These are phyloP conservation scores for Ophion ellenae DNA, from an alignment of 2,888 invertebrate genomes.

Conservation along the genomic window DNA sequence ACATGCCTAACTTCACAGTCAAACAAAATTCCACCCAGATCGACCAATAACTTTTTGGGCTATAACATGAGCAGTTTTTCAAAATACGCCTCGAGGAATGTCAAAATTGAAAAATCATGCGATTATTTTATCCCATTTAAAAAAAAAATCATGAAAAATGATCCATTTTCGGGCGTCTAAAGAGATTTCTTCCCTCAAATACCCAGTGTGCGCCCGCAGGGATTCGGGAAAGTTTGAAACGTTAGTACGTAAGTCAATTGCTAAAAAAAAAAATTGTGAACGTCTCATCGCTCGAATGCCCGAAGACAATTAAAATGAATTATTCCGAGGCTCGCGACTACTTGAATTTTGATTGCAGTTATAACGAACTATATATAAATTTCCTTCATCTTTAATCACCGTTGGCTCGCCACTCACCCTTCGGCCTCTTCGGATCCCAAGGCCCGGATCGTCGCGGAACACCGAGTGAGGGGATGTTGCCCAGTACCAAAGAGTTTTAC, in stretches of 20 bases:
- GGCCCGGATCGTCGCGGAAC: constrained; percentile 23
- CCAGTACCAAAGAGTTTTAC: not conserved
- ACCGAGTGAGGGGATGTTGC: constrained; percentile 5
- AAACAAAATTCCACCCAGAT: too few relatives aligned
- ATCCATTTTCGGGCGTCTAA: too few relatives aligned
- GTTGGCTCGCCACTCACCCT: constrained; percentile 5
- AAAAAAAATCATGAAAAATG: too few relatives aligned
- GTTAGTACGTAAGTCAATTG: not conserved
- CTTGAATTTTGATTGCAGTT: not conserved
- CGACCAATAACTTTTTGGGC: too few relatives aligned
- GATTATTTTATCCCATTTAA: too few relatives aligned
- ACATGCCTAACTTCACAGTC: too few relatives aligned
- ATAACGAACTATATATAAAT: constrained; percentile 13
- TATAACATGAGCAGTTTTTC: too few relatives aligned
- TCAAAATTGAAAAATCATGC: too few relatives aligned
- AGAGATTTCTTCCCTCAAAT: too few relatives aligned
- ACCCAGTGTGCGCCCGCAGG: too few relatives aligned
- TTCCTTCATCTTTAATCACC: constrained; percentile 30
- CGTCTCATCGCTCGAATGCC: not conserved
- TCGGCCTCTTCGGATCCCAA: not conserved
- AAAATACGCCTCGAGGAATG: too few relatives aligned
- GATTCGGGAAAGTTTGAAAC: not conserved
- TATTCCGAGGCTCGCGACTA: not conserved
- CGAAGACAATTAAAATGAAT: not conserved
- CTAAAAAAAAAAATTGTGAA: not conserved